Conservation (phyloP, 2,113 vertebrate species). For the Aldabrachelys gigantea region DNA sequence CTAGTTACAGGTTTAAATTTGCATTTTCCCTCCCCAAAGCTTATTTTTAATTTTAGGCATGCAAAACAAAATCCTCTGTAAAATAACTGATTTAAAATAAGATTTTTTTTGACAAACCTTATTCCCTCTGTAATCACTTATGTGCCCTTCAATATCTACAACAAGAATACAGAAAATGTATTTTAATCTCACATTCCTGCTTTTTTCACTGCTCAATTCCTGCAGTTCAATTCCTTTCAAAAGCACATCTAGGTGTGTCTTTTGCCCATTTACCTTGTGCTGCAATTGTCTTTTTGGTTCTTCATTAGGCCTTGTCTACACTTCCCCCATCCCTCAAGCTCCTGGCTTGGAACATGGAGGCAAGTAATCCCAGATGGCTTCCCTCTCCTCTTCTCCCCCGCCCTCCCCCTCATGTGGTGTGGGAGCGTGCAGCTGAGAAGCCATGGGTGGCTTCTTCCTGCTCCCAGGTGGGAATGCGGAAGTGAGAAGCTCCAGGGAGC, state of each 20-base stretch:
- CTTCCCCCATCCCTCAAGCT: too few relatives aligned
- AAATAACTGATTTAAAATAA: background rate
- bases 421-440: too few relatives aligned
- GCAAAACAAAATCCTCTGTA: background rate
- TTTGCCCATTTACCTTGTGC: background rate
- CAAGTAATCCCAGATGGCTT: too few relatives aligned
- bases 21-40: background rate
- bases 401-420: too few relatives aligned
- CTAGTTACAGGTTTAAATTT: background rate
- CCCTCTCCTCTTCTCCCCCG: rapidly evolving
- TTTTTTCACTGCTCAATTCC: background rate
- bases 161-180: background rate
- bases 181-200: background rate
- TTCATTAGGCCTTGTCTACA: too few relatives aligned
- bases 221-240: background rate
- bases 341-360: too few relatives aligned
- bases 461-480: too few relatives aligned
- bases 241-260: background rate
- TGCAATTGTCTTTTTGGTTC: background rate
- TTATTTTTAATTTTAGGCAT: background rate
- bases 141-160: background rate
- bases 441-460: too few relatives aligned
- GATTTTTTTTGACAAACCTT: rapidly evolving
- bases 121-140: background rate
- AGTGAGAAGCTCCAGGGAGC: too few relatives aligned